Evolutionary conservation across 2,797 vertebrate species (phyloP).

Genomic region (Myripristis murdjan): DNA sequence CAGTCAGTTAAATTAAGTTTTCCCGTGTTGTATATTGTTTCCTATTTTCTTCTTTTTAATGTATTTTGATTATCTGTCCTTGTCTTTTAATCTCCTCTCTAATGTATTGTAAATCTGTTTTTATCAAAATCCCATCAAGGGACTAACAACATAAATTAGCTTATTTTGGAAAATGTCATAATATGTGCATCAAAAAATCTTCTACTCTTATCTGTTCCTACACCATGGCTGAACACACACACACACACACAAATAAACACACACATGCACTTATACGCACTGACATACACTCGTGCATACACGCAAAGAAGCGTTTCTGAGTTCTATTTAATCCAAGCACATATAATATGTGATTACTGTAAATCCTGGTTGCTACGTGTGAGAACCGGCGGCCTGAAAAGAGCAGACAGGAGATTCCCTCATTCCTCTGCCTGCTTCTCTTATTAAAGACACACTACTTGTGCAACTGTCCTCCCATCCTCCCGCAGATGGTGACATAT

Average conservation of each 20-base stretch:
- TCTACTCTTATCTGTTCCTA: too few relatives aligned
- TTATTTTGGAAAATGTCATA: too few relatives aligned
- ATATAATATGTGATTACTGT: constrained; percentile 52
- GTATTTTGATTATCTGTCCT: too few relatives aligned
- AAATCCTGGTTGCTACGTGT: constrained; percentile 45
- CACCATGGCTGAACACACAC: not conserved
- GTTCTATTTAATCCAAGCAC: constrained; percentile 45
- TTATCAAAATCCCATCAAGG: too few relatives aligned
- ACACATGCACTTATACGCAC: not conserved
- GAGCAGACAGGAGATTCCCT: constrained; percentile 55
- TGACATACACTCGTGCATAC: constrained; percentile 9
- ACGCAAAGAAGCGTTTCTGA: constrained; percentile 10
- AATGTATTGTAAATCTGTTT: too few relatives aligned
- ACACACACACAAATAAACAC: not conserved
- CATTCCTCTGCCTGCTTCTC: constrained; percentile 52
- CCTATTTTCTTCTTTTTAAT: too few relatives aligned
- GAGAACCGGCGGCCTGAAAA: constrained; percentile 39
- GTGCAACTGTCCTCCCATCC: too few relatives aligned
- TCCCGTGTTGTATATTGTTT: too few relatives aligned
- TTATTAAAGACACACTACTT: constrained; percentile 52
- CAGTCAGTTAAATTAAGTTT: too few relatives aligned
- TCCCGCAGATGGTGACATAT: constrained; percentile 21
- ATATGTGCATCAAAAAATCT: too few relatives aligned
- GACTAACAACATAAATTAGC: too few relatives aligned
- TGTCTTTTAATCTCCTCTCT: too few relatives aligned